Percentiles rank a stretch among this genome's conserved stretches.
Conservation (phyloP, 2,888 invertebrate species). For the Dorcus hopei region DNA sequence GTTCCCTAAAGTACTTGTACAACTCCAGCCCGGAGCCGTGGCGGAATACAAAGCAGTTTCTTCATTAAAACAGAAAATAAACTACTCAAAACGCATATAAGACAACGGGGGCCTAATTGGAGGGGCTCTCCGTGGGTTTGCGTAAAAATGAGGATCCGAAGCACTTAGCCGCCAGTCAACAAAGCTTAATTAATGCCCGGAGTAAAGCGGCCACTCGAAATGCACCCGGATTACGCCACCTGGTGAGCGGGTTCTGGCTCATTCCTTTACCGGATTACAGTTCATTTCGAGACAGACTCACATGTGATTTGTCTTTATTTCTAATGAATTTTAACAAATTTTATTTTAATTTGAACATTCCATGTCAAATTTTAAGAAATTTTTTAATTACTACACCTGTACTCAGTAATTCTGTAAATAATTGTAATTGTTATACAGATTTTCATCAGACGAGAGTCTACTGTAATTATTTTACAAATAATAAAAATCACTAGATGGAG, state of each 20-base stretch:
- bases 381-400: too few relatives aligned
- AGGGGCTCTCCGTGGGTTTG: conserved; percentile 8
- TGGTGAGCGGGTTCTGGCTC: conserved; percentile 6
- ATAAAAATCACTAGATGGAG: too few relatives aligned
- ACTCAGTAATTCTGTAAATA: too few relatives aligned
- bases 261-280: too few relatives aligned
- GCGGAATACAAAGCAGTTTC: conserved; percentile 6
- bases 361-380: too few relatives aligned
- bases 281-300: too few relatives aligned
- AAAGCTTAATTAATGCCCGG: conserved; percentile 31
- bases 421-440: too few relatives aligned
- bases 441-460: too few relatives aligned
- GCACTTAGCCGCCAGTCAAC: neutral
- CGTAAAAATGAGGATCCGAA: conserved; percentile 5
- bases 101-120: conserved; percentile 13
- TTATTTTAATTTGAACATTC: too few relatives aligned
- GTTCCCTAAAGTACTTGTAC: neutral
- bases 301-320: too few relatives aligned
- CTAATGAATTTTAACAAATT: too few relatives aligned
- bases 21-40: neutral
- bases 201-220: conserved; percentile 27
- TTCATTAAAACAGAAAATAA: conserved; percentile 11
- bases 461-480: too few relatives aligned
- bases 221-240: conserved; percentile 17
- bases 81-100: conserved; percentile 5